phyloP scores from a whole-genome alignment of 1,140 invertebrate genomes.

The Aphidius gifuensis region DNA sequence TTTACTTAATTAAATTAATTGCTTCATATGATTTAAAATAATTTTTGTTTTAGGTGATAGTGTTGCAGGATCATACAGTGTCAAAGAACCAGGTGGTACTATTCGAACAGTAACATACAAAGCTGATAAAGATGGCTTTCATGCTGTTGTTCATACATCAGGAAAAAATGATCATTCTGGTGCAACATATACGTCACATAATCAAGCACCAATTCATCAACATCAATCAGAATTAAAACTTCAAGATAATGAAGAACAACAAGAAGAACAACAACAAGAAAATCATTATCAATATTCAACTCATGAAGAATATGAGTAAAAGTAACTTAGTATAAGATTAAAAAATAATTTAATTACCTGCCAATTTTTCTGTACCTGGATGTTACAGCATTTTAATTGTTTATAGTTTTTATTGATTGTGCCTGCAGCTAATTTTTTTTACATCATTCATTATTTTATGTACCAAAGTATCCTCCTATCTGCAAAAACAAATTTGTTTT shows the following conservation, averaged over 20 bases:
- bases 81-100: constrained; percentile 74
- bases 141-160: constrained; percentile 68
- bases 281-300: no score
- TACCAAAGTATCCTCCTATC: no score
- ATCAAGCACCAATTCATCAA: constrained; percentile 20
- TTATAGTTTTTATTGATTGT: no score
- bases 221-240: not conserved
- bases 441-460: no score
- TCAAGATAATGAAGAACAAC: not conserved
- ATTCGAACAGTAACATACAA: constrained; percentile 73
- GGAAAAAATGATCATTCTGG: constrained; percentile 54
- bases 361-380: no score
- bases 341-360: no score
- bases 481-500: no score
- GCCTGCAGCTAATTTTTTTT: no score
- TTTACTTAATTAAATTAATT: constrained; percentile 15
- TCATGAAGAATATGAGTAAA: no score
- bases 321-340: no score
- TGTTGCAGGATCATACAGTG: constrained; percentile 67
- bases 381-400: no score
- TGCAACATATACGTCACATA: constrained; percentile 32
- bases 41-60: constrained; percentile 35
- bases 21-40: not conserved
- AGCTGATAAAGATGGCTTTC: constrained; percentile 74
- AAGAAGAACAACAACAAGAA: not conserved